Conservation (phyloP, 64 coral and sea anemone species). For the Montipora cactus region DNA sequence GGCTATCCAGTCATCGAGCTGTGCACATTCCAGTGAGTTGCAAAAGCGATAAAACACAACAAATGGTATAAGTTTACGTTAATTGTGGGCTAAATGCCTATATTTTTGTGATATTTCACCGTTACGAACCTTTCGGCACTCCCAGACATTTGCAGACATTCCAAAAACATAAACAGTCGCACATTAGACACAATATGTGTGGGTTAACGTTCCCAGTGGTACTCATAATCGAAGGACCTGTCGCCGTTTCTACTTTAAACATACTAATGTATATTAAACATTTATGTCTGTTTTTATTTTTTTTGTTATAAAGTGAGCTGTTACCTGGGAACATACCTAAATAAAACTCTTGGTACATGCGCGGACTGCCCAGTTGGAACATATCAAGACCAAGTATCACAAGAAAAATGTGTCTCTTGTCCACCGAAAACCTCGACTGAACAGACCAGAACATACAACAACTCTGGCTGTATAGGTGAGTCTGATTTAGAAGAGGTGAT, state of each 20-base stretch:
- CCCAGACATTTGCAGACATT: too few species aligned
- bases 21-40: too few species aligned
- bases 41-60: too few species aligned
- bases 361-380: constrained; percentile 45
- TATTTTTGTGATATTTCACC: too few species aligned
- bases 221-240: background rate
- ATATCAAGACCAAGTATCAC: constrained; percentile 43
- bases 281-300: background rate
- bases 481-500: background rate
- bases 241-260: background rate
- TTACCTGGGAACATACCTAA: constrained; percentile 18
- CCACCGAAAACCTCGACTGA: constrained; percentile 39
- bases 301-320: background rate
- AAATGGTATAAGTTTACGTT: too few species aligned
- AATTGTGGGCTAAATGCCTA: too few species aligned
- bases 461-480: constrained; percentile 47
- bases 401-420: constrained; percentile 35
- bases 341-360: constrained; percentile 10
- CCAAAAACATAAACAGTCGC: too few species aligned
- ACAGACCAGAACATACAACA: constrained; percentile 24
- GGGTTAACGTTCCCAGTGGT: background rate
- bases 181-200: too few species aligned
- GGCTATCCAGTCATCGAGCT: too few species aligned
- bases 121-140: too few species aligned
- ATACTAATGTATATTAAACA: too few species aligned